Percentiles rank a stretch among this genome's conserved stretches.
Conservation (phyloP, 2,888 invertebrate genomes). For the Hylaea fasciaria region DNA sequence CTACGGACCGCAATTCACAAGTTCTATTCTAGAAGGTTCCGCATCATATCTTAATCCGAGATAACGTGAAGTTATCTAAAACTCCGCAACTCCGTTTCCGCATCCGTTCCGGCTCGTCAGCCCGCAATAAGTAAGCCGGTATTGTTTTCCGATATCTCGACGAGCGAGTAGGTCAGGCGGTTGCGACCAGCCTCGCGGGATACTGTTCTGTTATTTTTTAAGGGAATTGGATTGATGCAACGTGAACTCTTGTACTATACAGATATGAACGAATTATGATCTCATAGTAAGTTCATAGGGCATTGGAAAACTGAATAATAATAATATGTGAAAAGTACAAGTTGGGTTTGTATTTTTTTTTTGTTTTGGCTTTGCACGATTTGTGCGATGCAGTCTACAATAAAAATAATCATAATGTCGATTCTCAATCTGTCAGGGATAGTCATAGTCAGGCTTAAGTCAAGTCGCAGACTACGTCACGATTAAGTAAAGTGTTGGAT, state of each 20-base stretch:
- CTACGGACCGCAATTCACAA: constrained; percentile 1
- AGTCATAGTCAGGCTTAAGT: no score
- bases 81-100: constrained; percentile 38
- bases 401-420: no score
- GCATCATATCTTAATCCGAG: constrained; percentile 29
- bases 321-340: no score
- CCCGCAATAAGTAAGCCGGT: constrained; percentile 44
- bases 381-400: no score
- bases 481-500: no score
- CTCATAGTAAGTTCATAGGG: no score
- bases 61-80: constrained; percentile 40
- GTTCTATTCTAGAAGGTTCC: constrained; percentile 17
- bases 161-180: constrained; percentile 33
- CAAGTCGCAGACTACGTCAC: no score
- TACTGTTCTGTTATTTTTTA: constrained; percentile 10
- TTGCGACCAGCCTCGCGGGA: not conserved
- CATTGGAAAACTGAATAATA: no score
- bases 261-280: no score
- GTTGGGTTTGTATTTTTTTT: no score
- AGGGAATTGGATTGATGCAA: not conserved
- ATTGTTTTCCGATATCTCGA: constrained; percentile 47
- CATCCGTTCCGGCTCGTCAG: constrained; percentile 31
- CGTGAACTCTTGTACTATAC: not conserved
- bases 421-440: no score
- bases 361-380: no score